Evolutionary conservation across 1,140 invertebrate species (phyloP), one percentile per base, ranked within the genome.

Genomic region (Drosophila nikananu): DNA sequence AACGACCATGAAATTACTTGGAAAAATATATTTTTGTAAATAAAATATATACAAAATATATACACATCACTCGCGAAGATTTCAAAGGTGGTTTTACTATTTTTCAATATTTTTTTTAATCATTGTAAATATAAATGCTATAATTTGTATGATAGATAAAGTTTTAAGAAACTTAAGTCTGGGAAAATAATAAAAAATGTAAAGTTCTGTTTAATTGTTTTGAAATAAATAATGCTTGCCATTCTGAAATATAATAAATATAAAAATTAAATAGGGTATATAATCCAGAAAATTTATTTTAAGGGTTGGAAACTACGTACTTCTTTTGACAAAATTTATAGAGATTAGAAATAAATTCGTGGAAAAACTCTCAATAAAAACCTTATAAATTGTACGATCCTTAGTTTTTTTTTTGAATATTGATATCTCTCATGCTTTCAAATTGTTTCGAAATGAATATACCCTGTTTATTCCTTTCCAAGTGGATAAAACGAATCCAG

Each of bases 401-500:
- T 3, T 8, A 23, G 21, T 48, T 23, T 12, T 30, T 25, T 15
- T 3, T 32, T 52, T 21, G 35, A 21, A 37, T 1, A 6, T 37
- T 2, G 23, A 25, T 25, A 37, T 15, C 3, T 0, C 13, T 10
- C 19, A 17, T 17, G 19, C 6, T 7, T 12, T 10, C 23, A 4
- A 41, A 60, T 21, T 3, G 9, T 15, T 60, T 60, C 13, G 0
- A 9, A 30, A 46, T 27, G 0, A 60, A 70, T 46, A 70, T 42
- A 37, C 67, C 67, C 64, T 4, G 17, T 44, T n/a, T 30, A 27
- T 37, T 37, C 39, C n/a, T 30, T 2, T 58, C 27, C 17, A 2
- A 39, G 27, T 48, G 25, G 37, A 44, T 27, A 49, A 32, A 48
- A 25, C 42, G 51, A 62, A 63, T 48, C 63, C 67, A 62, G 65